A percentile compares a stretch with the other conserved stretches of the same genome.
These are phyloP conservation scores for Tholera decimalis DNA, from an alignment of 2,888 invertebrate genomes.

Conservation along the genomic window DNA sequence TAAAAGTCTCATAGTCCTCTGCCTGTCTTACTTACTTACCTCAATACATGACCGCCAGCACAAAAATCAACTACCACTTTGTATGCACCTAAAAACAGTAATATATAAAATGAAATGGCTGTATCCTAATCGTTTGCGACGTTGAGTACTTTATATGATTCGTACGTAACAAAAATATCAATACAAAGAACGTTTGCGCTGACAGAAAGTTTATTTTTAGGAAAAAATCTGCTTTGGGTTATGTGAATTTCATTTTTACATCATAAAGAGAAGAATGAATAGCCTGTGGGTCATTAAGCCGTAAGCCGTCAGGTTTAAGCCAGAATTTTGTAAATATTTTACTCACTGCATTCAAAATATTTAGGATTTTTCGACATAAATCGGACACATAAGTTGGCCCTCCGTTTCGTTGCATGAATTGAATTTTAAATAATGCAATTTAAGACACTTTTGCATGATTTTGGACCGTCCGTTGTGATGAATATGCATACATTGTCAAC, in stretches of 20 bases:
- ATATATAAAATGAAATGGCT: constrained; percentile 50
- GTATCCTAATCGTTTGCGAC: constrained; percentile 59
- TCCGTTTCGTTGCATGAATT: constrained; percentile 1
- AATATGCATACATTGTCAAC: background rate
- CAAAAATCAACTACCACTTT: constrained; percentile 39
- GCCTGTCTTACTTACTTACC: constrained; percentile 3
- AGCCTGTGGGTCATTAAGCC: constrained; percentile 11
- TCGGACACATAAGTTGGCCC: constrained; percentile 16
- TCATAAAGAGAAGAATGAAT: constrained; percentile 50
- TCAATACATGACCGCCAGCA: constrained; percentile 7
- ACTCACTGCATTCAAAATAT: constrained; percentile 35
- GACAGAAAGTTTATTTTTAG: constrained; percentile 25
- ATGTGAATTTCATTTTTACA: constrained; percentile 26
- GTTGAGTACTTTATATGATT: constrained; percentile 65
- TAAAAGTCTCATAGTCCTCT: constrained; percentile 2
- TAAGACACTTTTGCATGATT: background rate
- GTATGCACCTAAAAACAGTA: constrained; percentile 59
- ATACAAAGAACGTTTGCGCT: constrained; percentile 29
- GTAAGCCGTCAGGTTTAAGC: constrained; percentile 27
- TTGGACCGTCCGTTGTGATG: background rate
- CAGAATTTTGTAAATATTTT: constrained; percentile 27
- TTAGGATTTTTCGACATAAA: constrained; percentile 15
- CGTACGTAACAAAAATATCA: constrained; percentile 61
- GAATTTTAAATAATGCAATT: constrained; percentile 40
- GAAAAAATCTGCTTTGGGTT: background rate